These are phyloP conservation scores for Entomobrya proxima DNA, from an alignment of 2,888 invertebrate species.

Conservation along the genomic window DNA sequence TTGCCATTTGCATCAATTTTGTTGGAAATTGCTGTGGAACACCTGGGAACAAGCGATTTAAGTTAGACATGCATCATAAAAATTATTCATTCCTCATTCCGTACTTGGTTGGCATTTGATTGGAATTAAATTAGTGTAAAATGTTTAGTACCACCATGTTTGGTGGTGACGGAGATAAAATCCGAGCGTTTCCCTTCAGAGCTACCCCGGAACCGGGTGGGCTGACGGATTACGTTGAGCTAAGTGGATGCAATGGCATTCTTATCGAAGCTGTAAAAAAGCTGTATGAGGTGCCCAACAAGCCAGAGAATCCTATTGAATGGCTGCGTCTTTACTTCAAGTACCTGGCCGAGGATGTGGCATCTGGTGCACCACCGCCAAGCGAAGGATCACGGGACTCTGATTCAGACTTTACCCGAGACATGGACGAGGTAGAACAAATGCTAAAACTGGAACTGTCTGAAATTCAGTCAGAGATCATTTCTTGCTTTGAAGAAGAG, in stretches of 20 bases:
- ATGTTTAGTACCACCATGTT: too few species aligned
- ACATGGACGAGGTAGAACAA: conserved; percentile 24
- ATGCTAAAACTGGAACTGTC: conserved; percentile 34
- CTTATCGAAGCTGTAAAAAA: conserved; percentile 54
- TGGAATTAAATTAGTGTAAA: too few species aligned
- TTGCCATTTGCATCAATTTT: too few species aligned
- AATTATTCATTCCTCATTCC: too few species aligned
- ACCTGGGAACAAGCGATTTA: too few species aligned
- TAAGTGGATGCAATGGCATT: conserved; percentile 41
- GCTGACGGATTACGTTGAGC: conserved; percentile 47
- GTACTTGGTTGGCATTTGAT: too few species aligned
- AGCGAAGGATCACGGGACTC: neutral
- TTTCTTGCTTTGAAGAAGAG: conserved; percentile 25
- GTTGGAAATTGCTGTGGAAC: too few species aligned
- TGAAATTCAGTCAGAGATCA: conserved; percentile 1
- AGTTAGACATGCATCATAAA: too few species aligned
- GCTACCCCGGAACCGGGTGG: conserved; percentile 7
- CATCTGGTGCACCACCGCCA: neutral
- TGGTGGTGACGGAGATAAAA: neutral
- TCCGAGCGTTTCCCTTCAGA: conserved; percentile 5
- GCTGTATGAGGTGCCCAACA: conserved; percentile 51
- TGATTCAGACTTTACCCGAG: neutral
- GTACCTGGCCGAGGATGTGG: conserved; percentile 42
- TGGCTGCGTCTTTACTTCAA: conserved; percentile 64
- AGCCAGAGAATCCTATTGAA: conserved; percentile 67